A percentile compares a stretch with the other conserved stretches of the same genome.
Evolutionary conservation across 2,797 vertebrate genomes (phyloP).

Genomic region (Gadopsis marmoratus): DNA sequence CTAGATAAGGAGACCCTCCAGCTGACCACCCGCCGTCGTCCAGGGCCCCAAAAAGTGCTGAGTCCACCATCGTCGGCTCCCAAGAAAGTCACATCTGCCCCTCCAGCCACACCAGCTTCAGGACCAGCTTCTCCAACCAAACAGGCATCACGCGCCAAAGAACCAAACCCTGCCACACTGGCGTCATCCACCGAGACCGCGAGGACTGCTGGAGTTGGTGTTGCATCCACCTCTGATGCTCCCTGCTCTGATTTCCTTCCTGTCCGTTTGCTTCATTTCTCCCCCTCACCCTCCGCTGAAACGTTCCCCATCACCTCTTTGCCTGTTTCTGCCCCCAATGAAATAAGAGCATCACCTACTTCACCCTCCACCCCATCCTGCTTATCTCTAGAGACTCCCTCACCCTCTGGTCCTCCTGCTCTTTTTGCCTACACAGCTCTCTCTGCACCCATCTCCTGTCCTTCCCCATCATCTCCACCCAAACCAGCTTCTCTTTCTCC

Average conservation of each 20-base stretch:
- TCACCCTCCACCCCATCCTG: conserved; percentile 19
- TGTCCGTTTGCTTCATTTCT: conserved; percentile 28
- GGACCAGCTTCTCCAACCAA: conserved; percentile 42
- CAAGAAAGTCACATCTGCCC: conserved; percentile 52
- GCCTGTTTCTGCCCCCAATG: conserved; percentile 17
- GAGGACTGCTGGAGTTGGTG: conserved; percentile 9
- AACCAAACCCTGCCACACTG: conserved; percentile 29
- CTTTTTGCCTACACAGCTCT: conserved; percentile 22
- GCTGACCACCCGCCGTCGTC: conserved; percentile 77
- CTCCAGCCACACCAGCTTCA: conserved; percentile 29
- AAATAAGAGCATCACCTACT: conserved; percentile 30
- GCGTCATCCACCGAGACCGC: conserved; percentile 7
- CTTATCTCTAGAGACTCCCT: conserved; percentile 16
- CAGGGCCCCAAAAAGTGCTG: conserved; percentile 66
- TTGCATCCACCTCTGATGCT: neutral
- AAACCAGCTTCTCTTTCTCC: conserved; percentile 43
- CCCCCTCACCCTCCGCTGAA: conserved; percentile 46
- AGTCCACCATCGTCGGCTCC: conserved; percentile 21
- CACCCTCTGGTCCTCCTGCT: conserved; percentile 24
- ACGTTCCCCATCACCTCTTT: neutral
- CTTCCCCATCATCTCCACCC: conserved; percentile 30
- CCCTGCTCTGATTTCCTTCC: conserved; percentile 12
- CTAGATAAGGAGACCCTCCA: conserved; percentile 95
- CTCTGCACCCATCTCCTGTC: conserved; percentile 22
- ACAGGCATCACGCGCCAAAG: conserved; percentile 12